Percentiles rank a stretch among this genome's conserved stretches.
These are phyloP conservation scores for Phengaris alcon DNA, from an alignment of 2,888 invertebrate species.

Conservation along the genomic window DNA sequence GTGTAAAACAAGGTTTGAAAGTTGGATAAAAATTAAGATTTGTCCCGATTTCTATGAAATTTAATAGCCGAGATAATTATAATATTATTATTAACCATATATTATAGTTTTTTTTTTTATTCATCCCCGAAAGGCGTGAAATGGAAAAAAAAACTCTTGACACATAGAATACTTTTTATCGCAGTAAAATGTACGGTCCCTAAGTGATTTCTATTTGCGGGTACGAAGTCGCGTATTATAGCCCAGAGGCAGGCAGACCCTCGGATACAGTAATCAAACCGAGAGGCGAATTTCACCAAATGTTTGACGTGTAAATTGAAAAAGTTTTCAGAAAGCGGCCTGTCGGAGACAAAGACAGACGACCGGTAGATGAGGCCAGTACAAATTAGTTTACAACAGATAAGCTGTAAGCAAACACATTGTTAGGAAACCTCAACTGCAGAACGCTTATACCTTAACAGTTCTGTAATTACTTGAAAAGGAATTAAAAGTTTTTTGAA, in stretches of 20 bases:
- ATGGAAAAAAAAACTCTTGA: too few species aligned
- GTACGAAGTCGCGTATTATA: too few species aligned
- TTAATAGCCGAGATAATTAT: too few species aligned
- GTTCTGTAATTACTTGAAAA: not conserved
- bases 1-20: too few species aligned
- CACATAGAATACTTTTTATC: too few species aligned
- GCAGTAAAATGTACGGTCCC: too few species aligned
- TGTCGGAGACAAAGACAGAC: not conserved
- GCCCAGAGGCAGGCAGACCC: not conserved
- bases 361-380: not conserved
- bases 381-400: not conserved
- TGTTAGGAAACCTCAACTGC: not conserved
- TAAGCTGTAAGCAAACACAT: not conserved
- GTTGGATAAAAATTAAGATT: too few species aligned
- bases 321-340: constrained; percentile 5
- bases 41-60: too few species aligned
- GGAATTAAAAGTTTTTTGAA: not conserved
- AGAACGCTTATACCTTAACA: not conserved
- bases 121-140: too few species aligned
- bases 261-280: not conserved
- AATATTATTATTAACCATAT: too few species aligned
- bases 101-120: too few species aligned
- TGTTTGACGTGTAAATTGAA: constrained; percentile 17
- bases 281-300: not conserved
- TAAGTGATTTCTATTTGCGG: too few species aligned